phyloP scores from a whole-genome alignment of 2,797 vertebrate genomes.

The Crocodylus rhombifer region DNA sequence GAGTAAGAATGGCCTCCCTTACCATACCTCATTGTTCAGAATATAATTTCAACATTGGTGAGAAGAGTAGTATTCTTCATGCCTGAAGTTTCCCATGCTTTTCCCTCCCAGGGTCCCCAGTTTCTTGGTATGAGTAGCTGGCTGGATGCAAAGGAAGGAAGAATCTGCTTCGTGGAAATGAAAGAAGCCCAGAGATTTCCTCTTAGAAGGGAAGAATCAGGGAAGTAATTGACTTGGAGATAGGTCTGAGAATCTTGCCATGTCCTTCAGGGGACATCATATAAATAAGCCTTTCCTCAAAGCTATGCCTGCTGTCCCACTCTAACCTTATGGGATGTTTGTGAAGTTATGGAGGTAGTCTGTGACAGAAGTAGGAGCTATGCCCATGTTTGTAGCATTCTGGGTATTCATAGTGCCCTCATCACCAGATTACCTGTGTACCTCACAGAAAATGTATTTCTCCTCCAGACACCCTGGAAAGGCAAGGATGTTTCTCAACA shows the following conservation, averaged over 20 bases:
- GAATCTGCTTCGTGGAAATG: not conserved
- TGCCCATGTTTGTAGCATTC: not conserved
- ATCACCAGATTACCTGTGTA: not conserved
- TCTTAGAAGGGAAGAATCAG: not conserved
- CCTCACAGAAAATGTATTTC: not conserved
- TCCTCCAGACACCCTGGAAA: not conserved
- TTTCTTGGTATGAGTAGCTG: not conserved
- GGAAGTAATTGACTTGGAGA: not conserved
- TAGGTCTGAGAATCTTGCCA: not conserved
- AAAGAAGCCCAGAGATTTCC: not conserved
- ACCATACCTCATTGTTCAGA: not conserved
- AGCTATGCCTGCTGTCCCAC: not conserved
- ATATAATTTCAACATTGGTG: not conserved
- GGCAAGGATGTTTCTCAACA: not conserved
- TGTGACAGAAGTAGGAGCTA: not conserved
- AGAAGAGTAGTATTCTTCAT: not conserved
- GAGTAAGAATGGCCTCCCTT: not conserved
- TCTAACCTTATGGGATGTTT: not conserved
- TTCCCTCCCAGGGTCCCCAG: not conserved
- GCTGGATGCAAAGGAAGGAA: not conserved
- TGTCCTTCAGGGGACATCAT: too few species aligned
- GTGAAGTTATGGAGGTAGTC: not conserved
- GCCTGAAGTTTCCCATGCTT: not conserved
- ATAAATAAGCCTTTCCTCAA: not conserved
- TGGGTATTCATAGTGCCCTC: not conserved